Base-by-base conservation (phyloP, 92 coral and sea anemone genomes). In the Epizoanthus stellaris region DNA sequence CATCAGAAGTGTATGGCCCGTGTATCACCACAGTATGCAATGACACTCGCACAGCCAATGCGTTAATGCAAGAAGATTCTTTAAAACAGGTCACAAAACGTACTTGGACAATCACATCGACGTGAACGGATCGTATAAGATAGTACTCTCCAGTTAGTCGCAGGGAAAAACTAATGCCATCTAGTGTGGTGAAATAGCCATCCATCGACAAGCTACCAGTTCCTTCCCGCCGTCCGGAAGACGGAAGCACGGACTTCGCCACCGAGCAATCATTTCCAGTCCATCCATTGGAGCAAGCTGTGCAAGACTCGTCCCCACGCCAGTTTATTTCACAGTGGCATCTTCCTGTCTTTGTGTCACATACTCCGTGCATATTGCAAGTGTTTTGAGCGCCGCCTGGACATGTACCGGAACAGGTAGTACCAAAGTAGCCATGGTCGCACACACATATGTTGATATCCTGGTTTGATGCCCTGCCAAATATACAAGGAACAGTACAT, bases 371-470 rank as follows among this genome's bases (percentile, higher is more conserved):
- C 36, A 80, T 80, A 58, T 75, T 85, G 61, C 94, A 91, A 23
- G 91, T 86, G 69, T 88, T 62, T 36, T 60, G 79, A 70, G 85
- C 47, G 64, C 91, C 94, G 4, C 94, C 94, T 21, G 91, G 90
- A 76, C 94, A 91, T 17, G 80, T 71, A 6, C 85, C 73, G 17
- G 90, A 84, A 73, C 94, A 91, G 25, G 69, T 79, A 60, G 25
- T 56, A 56, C 94, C 94, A 73, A 77, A 91, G 85, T 88, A 91
- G 34, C 94, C 94, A 42, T 63, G 60, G 47, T 80, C 76, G 62
- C 94, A 91, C 53, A 69, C 87, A 62, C 94, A 91, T 45, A 71
- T 69, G 39, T 88, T 85, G 52, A 67, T 63, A 63, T 91, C 57
- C 30, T 85, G 17, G 49, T 52, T 40, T 11, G 80, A 82, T 38